A percentile compares a stretch with the other conserved stretches of the same genome.
Conservation (phyloP, 2,113 vertebrate species). For the Eleginops maclovinus region DNA sequence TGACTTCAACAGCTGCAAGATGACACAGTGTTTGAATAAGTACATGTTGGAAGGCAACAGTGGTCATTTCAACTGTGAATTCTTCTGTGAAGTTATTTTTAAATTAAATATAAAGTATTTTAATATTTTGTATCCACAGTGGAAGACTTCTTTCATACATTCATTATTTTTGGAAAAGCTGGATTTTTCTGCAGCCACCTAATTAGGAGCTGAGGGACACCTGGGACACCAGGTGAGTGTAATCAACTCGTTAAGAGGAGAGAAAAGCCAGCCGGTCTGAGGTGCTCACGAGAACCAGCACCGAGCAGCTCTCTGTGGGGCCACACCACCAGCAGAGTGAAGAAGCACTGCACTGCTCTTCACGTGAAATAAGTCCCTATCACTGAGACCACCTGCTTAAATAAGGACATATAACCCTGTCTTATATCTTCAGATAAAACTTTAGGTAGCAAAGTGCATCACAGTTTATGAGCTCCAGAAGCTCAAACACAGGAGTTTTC, state of each 20-base stretch:
- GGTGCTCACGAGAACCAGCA: background rate
- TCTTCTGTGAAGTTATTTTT: too few relatives aligned
- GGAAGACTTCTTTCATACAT: background rate
- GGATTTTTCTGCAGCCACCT: background rate
- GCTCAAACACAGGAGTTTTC: background rate
- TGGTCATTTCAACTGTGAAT: too few relatives aligned
- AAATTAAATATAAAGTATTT: background rate
- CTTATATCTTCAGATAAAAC: background rate
- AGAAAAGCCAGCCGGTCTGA: conserved; percentile 19
- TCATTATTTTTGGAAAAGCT: background rate
- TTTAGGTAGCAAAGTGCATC: background rate
- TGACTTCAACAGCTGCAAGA: too few relatives aligned
- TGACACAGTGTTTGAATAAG: too few relatives aligned
- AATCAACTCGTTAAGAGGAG: background rate
- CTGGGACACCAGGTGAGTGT: conserved; percentile 16
- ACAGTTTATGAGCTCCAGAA: background rate
- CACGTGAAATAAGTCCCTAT: background rate
- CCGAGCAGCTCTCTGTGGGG: background rate
- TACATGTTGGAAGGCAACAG: too few relatives aligned
- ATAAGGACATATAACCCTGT: background rate
- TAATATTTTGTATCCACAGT: background rate
- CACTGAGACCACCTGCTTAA: background rate
- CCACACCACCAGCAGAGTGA: background rate
- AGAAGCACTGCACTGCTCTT: background rate
- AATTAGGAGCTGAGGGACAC: conserved; percentile 22